Percentiles rank a stretch among this genome's conserved stretches.
phyloP scores from a whole-genome alignment of 1,140 invertebrate species.

The Rhizoglyphus robini region DNA sequence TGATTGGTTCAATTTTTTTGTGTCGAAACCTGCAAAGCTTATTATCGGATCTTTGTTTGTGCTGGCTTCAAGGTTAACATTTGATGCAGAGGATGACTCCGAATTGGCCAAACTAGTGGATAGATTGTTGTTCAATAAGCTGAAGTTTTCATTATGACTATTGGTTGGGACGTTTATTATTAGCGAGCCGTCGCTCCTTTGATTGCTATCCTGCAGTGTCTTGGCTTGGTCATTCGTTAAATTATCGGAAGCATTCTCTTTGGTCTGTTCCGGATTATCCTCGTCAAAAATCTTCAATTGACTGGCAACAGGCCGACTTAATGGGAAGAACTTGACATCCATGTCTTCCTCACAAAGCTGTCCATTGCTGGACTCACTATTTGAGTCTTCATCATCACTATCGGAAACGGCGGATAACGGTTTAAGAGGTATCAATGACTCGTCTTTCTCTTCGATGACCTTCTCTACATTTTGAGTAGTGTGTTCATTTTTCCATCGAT shows the following conservation, averaged over 20 bases:
- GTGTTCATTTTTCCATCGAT: not conserved
- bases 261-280: not conserved
- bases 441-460: too few relatives aligned
- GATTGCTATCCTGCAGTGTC: not conserved
- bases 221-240: too few relatives aligned
- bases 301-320: not conserved
- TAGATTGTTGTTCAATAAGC: not conserved
- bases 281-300: not conserved
- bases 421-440: too few relatives aligned
- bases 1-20: not conserved
- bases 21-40: not conserved
- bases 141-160: not conserved
- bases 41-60: not conserved
- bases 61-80: not conserved
- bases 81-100: not conserved
- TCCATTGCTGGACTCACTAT: not conserved
- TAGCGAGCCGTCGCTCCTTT: not conserved
- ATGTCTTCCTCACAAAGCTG: conserved; percentile 6
- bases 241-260: too few relatives aligned
- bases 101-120: not conserved
- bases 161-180: not conserved
- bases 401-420: not conserved
- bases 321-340: conserved; percentile 11
- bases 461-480: not conserved
- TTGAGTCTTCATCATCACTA: not conserved